Evolutionary conservation across 2,888 invertebrate species (phyloP).

Genomic region (Agrilus cyanescens): DNA sequence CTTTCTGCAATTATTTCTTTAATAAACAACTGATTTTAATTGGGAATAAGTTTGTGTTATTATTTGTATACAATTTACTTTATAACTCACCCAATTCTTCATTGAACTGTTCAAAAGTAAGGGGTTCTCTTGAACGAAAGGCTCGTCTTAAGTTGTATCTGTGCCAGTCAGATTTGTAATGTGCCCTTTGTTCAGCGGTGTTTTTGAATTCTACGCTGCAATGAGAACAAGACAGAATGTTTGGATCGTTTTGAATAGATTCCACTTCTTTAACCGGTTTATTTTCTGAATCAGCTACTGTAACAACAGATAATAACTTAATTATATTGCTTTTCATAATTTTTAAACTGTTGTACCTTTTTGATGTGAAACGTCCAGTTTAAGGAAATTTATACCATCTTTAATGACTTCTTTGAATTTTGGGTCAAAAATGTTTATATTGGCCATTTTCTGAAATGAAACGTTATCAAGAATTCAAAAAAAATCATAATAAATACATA

Average conservation of each 20-base stretch:
- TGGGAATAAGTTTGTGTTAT: too few species aligned
- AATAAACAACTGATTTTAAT: too few species aligned
- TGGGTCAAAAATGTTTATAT: conserved; percentile 24
- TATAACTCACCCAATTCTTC: conserved; percentile 32
- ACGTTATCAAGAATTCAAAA: background rate
- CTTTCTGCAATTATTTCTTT: too few species aligned
- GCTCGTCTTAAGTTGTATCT: conserved; percentile 68
- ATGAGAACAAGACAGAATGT: conserved; percentile 38
- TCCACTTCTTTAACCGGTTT: background rate
- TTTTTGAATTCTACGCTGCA: conserved; percentile 44
- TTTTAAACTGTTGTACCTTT: conserved; percentile 7
- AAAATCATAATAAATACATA: background rate
- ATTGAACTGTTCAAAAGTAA: conserved; percentile 47
- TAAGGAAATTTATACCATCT: conserved; percentile 20
- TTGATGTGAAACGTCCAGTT: conserved; percentile 17
- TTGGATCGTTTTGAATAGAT: conserved; percentile 6
- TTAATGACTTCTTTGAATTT: conserved; percentile 23
- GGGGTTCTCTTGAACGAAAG: conserved; percentile 42
- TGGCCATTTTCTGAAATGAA: conserved; percentile 7
- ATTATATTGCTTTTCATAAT: conserved; percentile 1
- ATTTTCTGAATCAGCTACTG: conserved; percentile 1
- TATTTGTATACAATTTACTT: too few species aligned
- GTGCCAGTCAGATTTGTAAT: conserved; percentile 78
- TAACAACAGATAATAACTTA: conserved; percentile 1
- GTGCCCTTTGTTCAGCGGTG: conserved; percentile 52